Percentiles rank a stretch among this genome's conserved stretches.
phyloP scores from a whole-genome alignment of 2,888 invertebrate genomes.

The Himalopsyche anomala region DNA sequence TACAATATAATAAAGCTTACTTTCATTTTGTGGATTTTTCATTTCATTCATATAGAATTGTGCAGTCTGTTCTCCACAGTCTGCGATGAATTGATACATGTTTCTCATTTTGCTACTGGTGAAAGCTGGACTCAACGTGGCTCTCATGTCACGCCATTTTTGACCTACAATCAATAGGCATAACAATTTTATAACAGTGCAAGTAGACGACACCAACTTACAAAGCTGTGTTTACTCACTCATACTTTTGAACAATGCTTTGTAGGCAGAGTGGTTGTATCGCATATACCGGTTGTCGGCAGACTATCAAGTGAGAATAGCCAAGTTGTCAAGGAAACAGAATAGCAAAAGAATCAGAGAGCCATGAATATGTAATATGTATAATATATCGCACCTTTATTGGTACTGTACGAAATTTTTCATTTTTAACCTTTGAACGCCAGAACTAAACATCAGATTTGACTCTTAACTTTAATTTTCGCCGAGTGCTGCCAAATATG shows the following conservation, averaged over 20 bases:
- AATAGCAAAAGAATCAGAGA: no score
- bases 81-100: constrained; percentile 70
- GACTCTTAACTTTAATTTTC: no score
- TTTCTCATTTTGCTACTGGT: constrained; percentile 57
- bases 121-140: constrained; percentile 69
- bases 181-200: not conserved
- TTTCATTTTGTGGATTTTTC: constrained; percentile 55
- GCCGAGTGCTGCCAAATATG: no score
- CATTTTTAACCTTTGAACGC: no score
- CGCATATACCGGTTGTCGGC: no score
- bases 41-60: constrained; percentile 68
- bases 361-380: no score
- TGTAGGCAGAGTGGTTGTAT: not conserved
- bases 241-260: not conserved
- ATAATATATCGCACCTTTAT: no score
- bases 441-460: no score
- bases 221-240: not conserved
- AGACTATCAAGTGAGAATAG: no score
- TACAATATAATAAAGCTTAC: not conserved
- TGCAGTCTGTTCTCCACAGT: constrained; percentile 71
- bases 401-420: no score
- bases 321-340: no score
- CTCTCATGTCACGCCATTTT: constrained; percentile 72
- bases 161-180: constrained; percentile 67
- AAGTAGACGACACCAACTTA: not conserved